phyloP scores from a whole-genome alignment of 2,113 vertebrate species.

The Ginglymostoma cirratum region DNA sequence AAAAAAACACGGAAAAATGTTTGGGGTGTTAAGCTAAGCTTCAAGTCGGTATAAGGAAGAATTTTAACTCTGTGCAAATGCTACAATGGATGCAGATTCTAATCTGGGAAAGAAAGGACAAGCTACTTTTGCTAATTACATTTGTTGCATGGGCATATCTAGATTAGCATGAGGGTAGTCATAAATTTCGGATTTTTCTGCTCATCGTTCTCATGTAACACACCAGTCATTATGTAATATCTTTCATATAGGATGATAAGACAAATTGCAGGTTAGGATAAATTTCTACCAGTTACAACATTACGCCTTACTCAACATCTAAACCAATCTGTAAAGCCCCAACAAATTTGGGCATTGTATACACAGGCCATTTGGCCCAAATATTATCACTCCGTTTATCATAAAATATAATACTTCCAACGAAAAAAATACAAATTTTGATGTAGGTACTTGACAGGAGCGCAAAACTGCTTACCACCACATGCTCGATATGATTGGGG shows the following conservation, averaged over 20 bases:
- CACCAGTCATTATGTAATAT: neutral
- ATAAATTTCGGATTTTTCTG: neutral
- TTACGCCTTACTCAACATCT: neutral
- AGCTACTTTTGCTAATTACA: neutral
- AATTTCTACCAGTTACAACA: neutral
- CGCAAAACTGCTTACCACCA: conserved; percentile 69
- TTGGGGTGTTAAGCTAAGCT: neutral
- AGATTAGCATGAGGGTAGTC: neutral
- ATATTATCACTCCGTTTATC: neutral
- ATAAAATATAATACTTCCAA: neutral
- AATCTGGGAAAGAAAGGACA: neutral
- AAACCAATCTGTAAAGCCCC: too few relatives aligned
- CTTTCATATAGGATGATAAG: neutral
- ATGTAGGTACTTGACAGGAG: neutral
- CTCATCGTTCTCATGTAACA: neutral
- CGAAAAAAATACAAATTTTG: neutral
- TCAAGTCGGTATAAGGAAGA: neutral
- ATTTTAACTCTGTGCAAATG: neutral
- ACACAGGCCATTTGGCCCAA: neutral
- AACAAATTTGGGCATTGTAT: neutral
- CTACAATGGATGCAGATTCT: neutral
- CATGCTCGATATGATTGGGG: conserved; percentile 91
- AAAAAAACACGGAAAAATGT: neutral
- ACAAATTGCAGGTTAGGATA: neutral
- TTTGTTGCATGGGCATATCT: too few relatives aligned